Evolutionary conservation across 2,888 invertebrate genomes (phyloP).

Genomic region (Coleophora flavipennella): DNA sequence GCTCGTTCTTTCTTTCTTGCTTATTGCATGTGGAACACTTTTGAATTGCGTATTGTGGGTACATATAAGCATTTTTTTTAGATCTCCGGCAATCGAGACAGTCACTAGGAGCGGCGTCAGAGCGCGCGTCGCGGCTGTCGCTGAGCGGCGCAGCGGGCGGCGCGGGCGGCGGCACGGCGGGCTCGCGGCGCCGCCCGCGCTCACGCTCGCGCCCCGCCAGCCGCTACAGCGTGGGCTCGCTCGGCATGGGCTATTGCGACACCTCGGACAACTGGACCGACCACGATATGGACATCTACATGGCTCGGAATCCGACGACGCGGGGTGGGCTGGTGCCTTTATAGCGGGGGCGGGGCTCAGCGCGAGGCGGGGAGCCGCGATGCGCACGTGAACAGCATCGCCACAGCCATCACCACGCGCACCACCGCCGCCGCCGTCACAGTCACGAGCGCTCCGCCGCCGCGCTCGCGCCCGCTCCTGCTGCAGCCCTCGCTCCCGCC

Average conservation of each 20-base stretch:
- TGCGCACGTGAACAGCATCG: slow-evolving; percentile 36
- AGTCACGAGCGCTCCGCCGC: not conserved
- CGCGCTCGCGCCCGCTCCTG: slow-evolving; percentile 3
- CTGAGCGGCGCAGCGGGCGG: slow-evolving; percentile 77
- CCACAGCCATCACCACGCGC: slow-evolving; percentile 4
- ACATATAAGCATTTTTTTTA: slow-evolving; percentile 32
- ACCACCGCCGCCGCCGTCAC: slow-evolving; percentile 3
- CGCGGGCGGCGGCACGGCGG: slow-evolving; percentile 74
- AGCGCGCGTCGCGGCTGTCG: slow-evolving; percentile 84
- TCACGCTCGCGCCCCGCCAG: slow-evolving; percentile 87
- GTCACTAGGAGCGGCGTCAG: slow-evolving; percentile 86
- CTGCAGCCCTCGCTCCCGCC: slow-evolving; percentile 14
- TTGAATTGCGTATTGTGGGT: not conserved
- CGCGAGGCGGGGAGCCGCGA: slow-evolving; percentile 30
- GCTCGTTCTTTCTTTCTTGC: slow-evolving; percentile 13
- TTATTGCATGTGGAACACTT: slow-evolving; percentile 6
- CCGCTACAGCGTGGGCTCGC: slow-evolving; percentile 84
- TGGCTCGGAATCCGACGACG: slow-evolving; percentile 91
- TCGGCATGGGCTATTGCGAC: slow-evolving; percentile 89
- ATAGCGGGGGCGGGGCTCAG: slow-evolving; percentile 61
- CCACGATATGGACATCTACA: slow-evolving; percentile 96
- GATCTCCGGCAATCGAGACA: slow-evolving; percentile 90
- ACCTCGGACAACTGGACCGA: slow-evolving; percentile 95
- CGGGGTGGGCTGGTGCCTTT: slow-evolving; percentile 88
- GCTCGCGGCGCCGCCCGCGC: slow-evolving; percentile 80